Percentiles rank a stretch among this genome's conserved stretches.
Evolutionary conservation across 2,113 vertebrate genomes (phyloP).

Genomic region (Heliornis fulica): DNA sequence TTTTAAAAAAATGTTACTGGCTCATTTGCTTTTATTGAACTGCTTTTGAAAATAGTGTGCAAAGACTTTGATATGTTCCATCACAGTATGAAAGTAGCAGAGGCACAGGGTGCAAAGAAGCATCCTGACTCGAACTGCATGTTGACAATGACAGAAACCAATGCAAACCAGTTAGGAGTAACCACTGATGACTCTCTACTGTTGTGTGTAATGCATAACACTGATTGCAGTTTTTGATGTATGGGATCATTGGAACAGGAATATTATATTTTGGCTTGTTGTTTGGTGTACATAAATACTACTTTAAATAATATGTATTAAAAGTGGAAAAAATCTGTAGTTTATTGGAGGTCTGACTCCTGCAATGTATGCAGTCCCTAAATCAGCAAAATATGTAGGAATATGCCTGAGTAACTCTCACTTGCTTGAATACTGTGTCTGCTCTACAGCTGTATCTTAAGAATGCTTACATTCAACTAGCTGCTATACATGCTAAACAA

Average conservation of each 20-base stretch:
- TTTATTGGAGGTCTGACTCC: neutral
- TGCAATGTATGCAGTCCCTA: neutral
- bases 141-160: neutral
- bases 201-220: neutral
- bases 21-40: conserved; percentile 20
- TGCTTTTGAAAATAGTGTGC: neutral
- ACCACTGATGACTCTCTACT: neutral
- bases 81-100: neutral
- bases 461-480: neutral
- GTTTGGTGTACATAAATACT: neutral
- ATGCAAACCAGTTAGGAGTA: neutral
- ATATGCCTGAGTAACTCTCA: neutral
- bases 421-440: neutral
- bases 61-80: neutral
- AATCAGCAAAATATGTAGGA: neutral
- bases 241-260: neutral
- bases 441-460: neutral
- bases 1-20: neutral
- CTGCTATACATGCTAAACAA: neutral
- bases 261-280: neutral
- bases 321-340: neutral
- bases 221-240: neutral
- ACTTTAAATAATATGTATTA: neutral
- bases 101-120: neutral
- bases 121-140: neutral